Base-by-base conservation (phyloP, 2,888 invertebrate species). In the Acanthosepion esculentum region DNA sequence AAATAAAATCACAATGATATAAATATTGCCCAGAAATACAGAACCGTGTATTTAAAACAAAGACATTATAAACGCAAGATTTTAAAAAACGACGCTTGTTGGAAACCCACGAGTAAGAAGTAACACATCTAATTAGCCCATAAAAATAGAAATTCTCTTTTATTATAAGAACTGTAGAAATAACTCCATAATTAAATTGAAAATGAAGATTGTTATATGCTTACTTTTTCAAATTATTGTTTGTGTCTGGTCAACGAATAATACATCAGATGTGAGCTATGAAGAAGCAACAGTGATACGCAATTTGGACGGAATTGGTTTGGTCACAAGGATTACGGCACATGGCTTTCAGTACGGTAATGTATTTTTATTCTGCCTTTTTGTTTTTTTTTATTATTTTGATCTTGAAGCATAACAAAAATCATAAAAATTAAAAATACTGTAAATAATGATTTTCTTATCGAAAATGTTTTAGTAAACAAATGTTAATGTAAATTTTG, bases 271-370 rank as follows among this genome's bases (percentile, higher is more conserved):
- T 33, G 78, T 78, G 33, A 50, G 26, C 5, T 53, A 1, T 6
- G 50, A 93, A 33, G 50, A 93, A 6, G 29, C 48, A 53, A 18
- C 29, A 8, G 29, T n/a, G 8, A 53, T 29, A 53, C 93, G 53
- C 29, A 93, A 93, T 20, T 15, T n/a, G 50, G n/a, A 48, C 8
- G 93, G n/a, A n/a, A 93, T 93, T 53, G 93, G 93, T 53, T 93
- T 93, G 48, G n/a, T 93, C 48, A 93, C 53, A 33, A 48, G 93
- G 50, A 93, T 50, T 50, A 93, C 93, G 1, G 26, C 48, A 12
- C 93, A 29, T n/a, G 93, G 93, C n/a, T 93, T 93, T 48, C 50
- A 93, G 20, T 50, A 93, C 53, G 93, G 93, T 93, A 93, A 26
- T 18, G 93, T 29, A 20, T 48, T n/a, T 92, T 91, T 91, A n/a